phyloP scores from a whole-genome alignment of 2,888 invertebrate species.

The Timandra comae region DNA sequence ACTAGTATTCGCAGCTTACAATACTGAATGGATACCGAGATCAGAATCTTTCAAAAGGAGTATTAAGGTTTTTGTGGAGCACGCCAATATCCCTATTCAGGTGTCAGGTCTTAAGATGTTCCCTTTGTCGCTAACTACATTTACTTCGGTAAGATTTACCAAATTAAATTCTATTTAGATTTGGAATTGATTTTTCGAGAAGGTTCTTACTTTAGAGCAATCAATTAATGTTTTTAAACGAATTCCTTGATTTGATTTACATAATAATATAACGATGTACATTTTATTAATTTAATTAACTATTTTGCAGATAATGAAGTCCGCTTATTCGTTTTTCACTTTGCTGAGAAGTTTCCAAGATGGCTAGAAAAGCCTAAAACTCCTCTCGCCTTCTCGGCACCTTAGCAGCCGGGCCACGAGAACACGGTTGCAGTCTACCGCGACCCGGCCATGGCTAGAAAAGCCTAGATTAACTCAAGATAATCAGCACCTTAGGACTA shows the following conservation, averaged over 20 bases:
- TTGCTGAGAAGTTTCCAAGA: constrained; percentile 44
- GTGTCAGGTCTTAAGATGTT: constrained; percentile 47
- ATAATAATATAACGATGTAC: constrained; percentile 1
- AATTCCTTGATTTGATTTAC: too few relatives aligned
- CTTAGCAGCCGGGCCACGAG: too few relatives aligned
- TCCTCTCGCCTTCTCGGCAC: too few relatives aligned
- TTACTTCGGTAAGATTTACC: constrained; percentile 37
- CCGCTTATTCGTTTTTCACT: constrained; percentile 57
- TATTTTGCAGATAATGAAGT: constrained; percentile 54
- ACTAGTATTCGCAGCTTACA: constrained; percentile 44
- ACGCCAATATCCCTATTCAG: constrained; percentile 38
- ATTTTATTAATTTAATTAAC: neutral
- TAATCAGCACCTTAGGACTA: too few relatives aligned
- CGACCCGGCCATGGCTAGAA: too few relatives aligned
- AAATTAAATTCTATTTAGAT: neutral
- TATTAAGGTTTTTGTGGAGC: constrained; percentile 39
- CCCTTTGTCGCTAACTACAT: constrained; percentile 44
- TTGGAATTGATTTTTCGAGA: neutral
- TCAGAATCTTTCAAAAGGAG: constrained; percentile 41
- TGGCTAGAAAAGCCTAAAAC: neutral
- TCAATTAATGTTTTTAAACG: too few relatives aligned
- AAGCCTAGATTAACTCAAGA: too few relatives aligned
- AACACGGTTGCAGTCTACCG: too few relatives aligned
- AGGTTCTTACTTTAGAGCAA: too few relatives aligned
- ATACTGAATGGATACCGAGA: constrained; percentile 46